Evolutionary conservation across 2,113 vertebrate genomes (phyloP), one percentile per base, ranked within the genome.

Genomic region (Sinosuthora webbiana): DNA sequence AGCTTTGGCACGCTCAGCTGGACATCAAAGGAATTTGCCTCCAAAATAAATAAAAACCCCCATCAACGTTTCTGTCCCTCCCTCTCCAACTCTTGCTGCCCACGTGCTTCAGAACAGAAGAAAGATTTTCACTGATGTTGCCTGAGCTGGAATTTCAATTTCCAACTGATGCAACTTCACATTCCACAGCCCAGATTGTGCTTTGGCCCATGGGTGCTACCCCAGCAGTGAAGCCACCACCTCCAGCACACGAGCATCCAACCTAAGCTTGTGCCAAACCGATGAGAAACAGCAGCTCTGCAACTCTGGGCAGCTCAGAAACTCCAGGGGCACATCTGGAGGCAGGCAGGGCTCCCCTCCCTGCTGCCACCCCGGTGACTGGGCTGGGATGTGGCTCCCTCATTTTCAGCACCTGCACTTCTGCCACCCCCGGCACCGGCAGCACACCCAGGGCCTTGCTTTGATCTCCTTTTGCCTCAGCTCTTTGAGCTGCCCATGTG

Each of bases 191-290:
- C 47, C 81, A 11, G 37, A 15, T 15, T 20, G n/a, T 91, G 50
- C 80, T 30, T 39, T 64, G 37, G 15, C 3, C 6, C 39, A 1
- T 3, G 35, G 22, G 19, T 44, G 3, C 42, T 24, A 3, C 2
- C 22, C 24, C 33, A 33, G 42, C 68, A 74, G 45, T 0, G 15
- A 53, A 55, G 33, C 15, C 53, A 9, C 28, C 64, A 20, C 21
- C 28, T 39, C 49, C 67, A n/a, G 53, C 6, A 9, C 31, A 3
- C 0, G 5, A 70, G 35, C 60, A 79, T 15, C 44, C 20, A 6
- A 1, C 25, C 9, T 2, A 11, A 11, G 16, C 15, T 12, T 3
- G 5, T 56, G 47, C 50, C 78, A 47, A 11, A 7, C 0, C 0
- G 0, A 1, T 3, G 74, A 27, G 4, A 60, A 42, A 3, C 25